These are phyloP conservation scores for Petrocephalus zakoni DNA, from an alignment of 2,113 vertebrate genomes.

Conservation along the genomic window DNA sequence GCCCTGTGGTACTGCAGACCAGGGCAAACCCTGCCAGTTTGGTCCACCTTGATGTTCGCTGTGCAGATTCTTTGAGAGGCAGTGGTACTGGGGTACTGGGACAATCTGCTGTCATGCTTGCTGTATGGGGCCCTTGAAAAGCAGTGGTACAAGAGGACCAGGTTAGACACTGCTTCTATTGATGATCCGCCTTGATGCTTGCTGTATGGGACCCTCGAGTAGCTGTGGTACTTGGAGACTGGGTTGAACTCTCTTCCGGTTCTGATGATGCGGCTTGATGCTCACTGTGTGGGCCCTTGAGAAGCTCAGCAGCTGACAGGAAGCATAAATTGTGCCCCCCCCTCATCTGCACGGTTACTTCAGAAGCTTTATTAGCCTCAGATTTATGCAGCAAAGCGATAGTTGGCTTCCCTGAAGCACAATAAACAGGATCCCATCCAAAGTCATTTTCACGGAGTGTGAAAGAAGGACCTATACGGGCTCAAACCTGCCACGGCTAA, in stretches of 20 bases:
- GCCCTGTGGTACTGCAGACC: neutral
- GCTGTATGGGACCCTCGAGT: neutral
- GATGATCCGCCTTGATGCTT: neutral
- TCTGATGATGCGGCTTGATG: neutral
- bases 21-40: neutral
- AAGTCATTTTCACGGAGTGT: neutral
- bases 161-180: neutral
- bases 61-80: neutral
- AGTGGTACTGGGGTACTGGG: neutral
- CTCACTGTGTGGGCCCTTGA: neutral
- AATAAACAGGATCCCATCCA: conserved; percentile 11
- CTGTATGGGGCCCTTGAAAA: neutral
- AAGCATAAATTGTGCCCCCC: conserved; percentile 4
- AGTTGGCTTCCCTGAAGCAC: neutral
- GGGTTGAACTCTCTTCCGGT: neutral
- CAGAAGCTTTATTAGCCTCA: conserved; percentile 18
- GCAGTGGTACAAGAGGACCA: neutral
- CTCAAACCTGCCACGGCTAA: neutral
- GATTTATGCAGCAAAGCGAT: conserved; percentile 11
- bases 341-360: neutral
- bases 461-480: neutral
- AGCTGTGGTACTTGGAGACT: neutral
- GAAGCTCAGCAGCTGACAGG: neutral
- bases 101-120: neutral
- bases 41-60: neutral